Conservation (phyloP, 1,140 invertebrate genomes). For the Atta colombica region DNA sequence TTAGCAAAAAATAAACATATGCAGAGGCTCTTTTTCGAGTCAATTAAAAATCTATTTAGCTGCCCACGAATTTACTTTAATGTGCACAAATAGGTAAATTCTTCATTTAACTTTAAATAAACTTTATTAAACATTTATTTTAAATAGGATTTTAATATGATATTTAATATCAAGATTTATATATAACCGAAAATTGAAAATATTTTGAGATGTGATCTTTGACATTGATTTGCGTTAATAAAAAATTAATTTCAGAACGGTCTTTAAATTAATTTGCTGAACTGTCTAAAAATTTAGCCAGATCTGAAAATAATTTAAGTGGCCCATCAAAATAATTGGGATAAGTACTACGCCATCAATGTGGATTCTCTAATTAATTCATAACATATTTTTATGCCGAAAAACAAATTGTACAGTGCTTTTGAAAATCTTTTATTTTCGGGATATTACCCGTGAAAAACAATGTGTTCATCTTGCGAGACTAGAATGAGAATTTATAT, state of each 20-base stretch:
- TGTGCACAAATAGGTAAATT: background rate
- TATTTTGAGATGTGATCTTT: background rate
- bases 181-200: background rate
- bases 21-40: background rate
- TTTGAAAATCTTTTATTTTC: too few species aligned
- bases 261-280: too few species aligned
- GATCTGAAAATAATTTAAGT: too few species aligned
- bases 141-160: background rate
- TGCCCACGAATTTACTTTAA: background rate
- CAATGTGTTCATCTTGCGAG: too few species aligned
- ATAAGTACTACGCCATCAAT: too few species aligned
- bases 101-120: background rate
- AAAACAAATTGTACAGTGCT: too few species aligned
- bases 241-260: background rate
- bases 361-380: too few species aligned
- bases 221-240: background rate
- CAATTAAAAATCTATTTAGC: background rate
- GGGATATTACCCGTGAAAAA: too few species aligned
- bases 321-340: too few species aligned
- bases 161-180: background rate
- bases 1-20: background rate
- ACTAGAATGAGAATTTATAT: too few species aligned
- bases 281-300: too few species aligned
- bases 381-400: too few species aligned
- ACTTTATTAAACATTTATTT: background rate